These are phyloP conservation scores for Calliphora vomitoria DNA, from an alignment of 2,888 invertebrate species.

Conservation along the genomic window DNA sequence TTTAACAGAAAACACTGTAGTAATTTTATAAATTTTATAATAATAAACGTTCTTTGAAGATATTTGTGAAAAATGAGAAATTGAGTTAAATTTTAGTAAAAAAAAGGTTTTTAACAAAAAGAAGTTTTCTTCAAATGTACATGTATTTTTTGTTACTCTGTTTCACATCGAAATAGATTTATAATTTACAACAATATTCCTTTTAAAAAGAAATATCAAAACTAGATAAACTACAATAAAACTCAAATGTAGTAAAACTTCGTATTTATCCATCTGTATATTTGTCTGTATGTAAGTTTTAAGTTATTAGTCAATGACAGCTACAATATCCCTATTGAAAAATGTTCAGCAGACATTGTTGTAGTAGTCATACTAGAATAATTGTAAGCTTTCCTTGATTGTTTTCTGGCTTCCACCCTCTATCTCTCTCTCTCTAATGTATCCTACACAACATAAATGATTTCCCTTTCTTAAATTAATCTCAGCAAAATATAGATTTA, in stretches of 20 bases:
- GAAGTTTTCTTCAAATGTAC: too few relatives aligned
- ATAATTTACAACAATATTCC: background rate
- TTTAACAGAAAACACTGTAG: too few relatives aligned
- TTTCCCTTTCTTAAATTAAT: conserved; percentile 24
- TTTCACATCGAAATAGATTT: background rate
- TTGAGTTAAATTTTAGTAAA: too few relatives aligned
- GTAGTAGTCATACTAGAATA: background rate
- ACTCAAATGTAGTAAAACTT: background rate
- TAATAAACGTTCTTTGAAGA: too few relatives aligned
- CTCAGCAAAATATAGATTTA: conserved; percentile 45
- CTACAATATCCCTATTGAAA: conserved; percentile 44
- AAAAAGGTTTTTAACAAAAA: too few relatives aligned
- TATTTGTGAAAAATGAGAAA: too few relatives aligned
- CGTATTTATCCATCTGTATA: background rate
- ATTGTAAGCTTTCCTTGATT: background rate
- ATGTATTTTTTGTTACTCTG: background rate
- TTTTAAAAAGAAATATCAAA: background rate
- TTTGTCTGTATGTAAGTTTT: background rate
- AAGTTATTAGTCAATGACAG: conserved; percentile 65
- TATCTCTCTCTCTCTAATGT: background rate
- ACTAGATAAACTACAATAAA: background rate
- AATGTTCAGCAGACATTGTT: conserved; percentile 2
- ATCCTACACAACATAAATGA: background rate
- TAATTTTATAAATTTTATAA: too few relatives aligned
- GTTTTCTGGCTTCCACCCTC: background rate